A percentile compares a stretch with the other conserved stretches of the same genome.
These are phyloP conservation scores for Hystrix brachyura DNA, from an alignment of 2,113 vertebrate species.

Conservation along the genomic window DNA sequence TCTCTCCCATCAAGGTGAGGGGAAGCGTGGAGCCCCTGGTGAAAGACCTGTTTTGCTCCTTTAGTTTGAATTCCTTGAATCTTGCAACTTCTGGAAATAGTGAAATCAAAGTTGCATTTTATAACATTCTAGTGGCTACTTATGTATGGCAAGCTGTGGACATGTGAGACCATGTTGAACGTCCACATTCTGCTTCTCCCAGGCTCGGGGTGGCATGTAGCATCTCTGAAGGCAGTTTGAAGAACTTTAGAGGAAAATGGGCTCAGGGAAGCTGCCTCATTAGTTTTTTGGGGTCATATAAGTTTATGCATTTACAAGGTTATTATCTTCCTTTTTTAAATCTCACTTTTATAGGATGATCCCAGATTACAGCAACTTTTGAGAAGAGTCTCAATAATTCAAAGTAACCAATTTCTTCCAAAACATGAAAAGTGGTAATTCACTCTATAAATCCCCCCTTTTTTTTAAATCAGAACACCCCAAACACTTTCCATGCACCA, in stretches of 20 bases:
- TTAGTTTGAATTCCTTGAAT: slow-evolving; percentile 71
- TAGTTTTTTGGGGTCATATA: not conserved
- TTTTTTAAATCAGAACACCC: not conserved
- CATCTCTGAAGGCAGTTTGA: slow-evolving; percentile 74
- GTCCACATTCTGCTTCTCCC: slow-evolving; percentile 69
- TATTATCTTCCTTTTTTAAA: not conserved
- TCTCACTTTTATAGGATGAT: slow-evolving; percentile 29
- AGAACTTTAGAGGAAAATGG: slow-evolving; percentile 46
- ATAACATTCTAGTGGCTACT: slow-evolving; percentile 19
- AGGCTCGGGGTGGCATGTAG: slow-evolving; percentile 74
- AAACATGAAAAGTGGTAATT: slow-evolving; percentile 33
- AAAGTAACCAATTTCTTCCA: not conserved
- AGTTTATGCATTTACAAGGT: not conserved
- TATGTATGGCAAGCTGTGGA: slow-evolving; percentile 29
- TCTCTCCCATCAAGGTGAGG: not conserved
- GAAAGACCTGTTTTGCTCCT: slow-evolving; percentile 65
- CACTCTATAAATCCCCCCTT: not conserved
- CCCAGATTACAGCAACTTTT: not conserved
- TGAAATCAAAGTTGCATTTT: slow-evolving; percentile 79
- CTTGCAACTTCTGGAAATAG: slow-evolving; percentile 74
- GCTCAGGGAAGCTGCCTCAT: not conserved
- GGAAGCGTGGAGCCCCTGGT: slow-evolving; percentile 20
- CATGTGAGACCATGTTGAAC: slow-evolving; percentile 31
- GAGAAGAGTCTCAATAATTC: not conserved
- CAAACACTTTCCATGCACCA: not conserved